Conservation (phyloP, 2,888 invertebrate genomes). For the Agrypnus murinus region DNA sequence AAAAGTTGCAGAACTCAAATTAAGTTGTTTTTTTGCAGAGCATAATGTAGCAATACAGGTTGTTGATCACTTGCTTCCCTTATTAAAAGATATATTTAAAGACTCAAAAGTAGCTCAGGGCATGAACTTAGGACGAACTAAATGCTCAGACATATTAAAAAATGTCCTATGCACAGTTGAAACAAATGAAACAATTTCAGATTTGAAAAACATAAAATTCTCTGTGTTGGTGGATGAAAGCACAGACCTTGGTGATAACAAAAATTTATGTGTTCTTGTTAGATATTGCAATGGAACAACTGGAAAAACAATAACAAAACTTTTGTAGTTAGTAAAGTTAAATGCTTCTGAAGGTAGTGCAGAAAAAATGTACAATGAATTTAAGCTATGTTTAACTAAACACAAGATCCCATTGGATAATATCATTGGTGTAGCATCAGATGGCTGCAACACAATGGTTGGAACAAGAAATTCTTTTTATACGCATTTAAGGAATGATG, state of each 20-base stretch:
- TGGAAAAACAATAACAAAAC: too few relatives aligned
- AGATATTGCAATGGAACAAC: too few relatives aligned
- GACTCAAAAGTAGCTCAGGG: constrained; percentile 37
- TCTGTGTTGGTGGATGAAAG: too few relatives aligned
- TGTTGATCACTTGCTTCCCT: constrained; percentile 48
- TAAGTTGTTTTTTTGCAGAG: constrained; percentile 53
- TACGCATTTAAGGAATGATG: background rate
- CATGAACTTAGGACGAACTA: constrained; percentile 39
- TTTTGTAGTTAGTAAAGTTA: too few relatives aligned
- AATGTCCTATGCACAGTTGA: too few relatives aligned
- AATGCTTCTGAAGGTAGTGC: background rate
- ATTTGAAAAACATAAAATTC: too few relatives aligned
- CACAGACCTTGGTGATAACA: too few relatives aligned
- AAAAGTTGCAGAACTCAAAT: constrained; percentile 48
- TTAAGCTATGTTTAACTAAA: too few relatives aligned
- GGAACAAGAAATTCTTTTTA: background rate
- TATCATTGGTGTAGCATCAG: too few relatives aligned
- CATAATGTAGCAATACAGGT: constrained; percentile 52
- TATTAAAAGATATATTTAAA: constrained; percentile 45
- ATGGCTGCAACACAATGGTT: background rate
- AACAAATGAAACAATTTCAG: too few relatives aligned
- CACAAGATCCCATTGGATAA: constrained; percentile 37
- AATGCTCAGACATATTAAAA: constrained; percentile 48
- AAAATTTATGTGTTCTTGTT: too few relatives aligned
- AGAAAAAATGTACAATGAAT: too few relatives aligned